Evolutionary conservation across 2,888 invertebrate genomes (phyloP), one percentile per base, ranked within the genome.

Genomic region (Dermolepida albohirtum): DNA sequence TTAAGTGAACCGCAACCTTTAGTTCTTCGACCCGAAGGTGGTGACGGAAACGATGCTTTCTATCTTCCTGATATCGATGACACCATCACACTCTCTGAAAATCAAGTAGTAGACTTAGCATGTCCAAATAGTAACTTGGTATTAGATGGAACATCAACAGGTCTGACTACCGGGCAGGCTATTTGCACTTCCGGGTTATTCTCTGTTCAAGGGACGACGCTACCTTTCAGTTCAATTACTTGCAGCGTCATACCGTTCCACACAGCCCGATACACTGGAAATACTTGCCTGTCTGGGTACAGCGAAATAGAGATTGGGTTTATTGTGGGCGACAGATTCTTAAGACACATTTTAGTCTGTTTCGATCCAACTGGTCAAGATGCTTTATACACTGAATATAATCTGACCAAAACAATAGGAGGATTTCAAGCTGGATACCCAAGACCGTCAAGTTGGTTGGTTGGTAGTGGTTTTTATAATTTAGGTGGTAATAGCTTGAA

Each of bases 351-450:
- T 72, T 83, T 83, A 74, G 83, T 88, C 0, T 89, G 89, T 77
- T 88, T 86, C 72, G 85, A 89, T 77, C 81, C 83, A 44, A 77
- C 74, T 5, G 80, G 83, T 0, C 78, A 86, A 64, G 85, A 85
- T 72, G 84, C 87, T 0, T 74, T 87, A 6, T 88, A 87, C 72
- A 85, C 86, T 0, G 84, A 85, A 79, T 85, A 84, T 67, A 82
- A 84, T 50, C 82, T 88, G 70, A 83, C 82, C 11, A 77, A 83
- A 0, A 80, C 79, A 0, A 85, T 88, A 68, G 81, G 82, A 10
- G 81, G 86, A 0, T 84, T 84, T 63, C 86, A 88, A 75, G 79
- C 76, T 1, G 80, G 82, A 0, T 86, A 86, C 5, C 82, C 79
- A 43, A 80, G 88, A 41, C 86, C 87, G 0, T 79, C 41, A 10